These are phyloP conservation scores for Brachionus sp. DNA, from an alignment of 1,140 invertebrate species.

Conservation along the genomic window DNA sequence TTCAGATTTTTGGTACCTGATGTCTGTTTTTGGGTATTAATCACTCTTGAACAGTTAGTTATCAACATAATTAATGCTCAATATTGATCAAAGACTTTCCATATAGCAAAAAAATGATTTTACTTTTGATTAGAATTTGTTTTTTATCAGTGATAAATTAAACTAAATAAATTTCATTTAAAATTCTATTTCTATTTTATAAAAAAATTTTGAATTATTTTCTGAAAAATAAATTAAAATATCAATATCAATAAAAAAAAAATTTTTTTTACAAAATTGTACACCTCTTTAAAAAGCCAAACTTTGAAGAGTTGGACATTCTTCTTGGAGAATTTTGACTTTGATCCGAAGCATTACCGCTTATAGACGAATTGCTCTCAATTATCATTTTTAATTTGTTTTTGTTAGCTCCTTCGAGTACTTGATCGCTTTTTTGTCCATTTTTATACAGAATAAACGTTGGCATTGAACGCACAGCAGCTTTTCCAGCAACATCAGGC, in stretches of 20 bases:
- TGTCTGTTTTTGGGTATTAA: too few relatives aligned
- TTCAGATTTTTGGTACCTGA: too few relatives aligned
- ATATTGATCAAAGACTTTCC: too few relatives aligned
- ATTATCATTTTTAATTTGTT: neutral
- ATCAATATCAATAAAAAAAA: neutral
- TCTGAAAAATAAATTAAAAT: too few relatives aligned
- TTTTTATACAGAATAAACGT: constrained; percentile 35
- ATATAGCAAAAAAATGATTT: too few relatives aligned
- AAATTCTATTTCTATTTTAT: too few relatives aligned
- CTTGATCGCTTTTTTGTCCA: neutral
- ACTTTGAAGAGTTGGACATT: neutral
- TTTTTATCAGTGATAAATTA: too few relatives aligned
- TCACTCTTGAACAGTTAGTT: too few relatives aligned
- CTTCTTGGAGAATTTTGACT: neutral
- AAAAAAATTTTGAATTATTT: neutral
- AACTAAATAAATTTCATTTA: too few relatives aligned
- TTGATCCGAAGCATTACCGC: neutral
- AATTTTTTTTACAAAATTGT: neutral
- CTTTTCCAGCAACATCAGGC: neutral
- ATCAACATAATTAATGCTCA: too few relatives aligned
- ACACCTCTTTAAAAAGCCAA: constrained; percentile 9
- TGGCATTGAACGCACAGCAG: constrained; percentile 19
- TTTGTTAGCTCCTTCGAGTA: constrained; percentile 15
- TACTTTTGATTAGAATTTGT: too few relatives aligned
- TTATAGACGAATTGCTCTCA: neutral